A percentile compares a stretch with the other conserved stretches of the same genome.
These are phyloP conservation scores for Eupithecia subumbrata DNA, from an alignment of 2,888 invertebrate genomes.

Conservation along the genomic window DNA sequence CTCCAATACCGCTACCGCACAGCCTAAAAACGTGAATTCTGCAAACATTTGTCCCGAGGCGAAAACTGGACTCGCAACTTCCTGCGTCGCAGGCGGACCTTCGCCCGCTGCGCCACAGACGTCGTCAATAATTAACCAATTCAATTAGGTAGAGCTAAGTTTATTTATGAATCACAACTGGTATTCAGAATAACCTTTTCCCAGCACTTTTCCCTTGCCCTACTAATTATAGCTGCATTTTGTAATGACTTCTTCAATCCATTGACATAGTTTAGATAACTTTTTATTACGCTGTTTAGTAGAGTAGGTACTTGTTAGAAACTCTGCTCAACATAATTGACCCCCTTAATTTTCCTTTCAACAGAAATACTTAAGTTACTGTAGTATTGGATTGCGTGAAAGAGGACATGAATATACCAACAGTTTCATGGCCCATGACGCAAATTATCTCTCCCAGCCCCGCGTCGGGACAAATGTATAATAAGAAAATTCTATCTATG, in stretches of 20 bases:
- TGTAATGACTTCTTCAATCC: constrained; percentile 29
- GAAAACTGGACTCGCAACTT: no score
- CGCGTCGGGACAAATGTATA: no score
- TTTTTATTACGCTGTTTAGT: constrained; percentile 12
- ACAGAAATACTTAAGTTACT: not conserved
- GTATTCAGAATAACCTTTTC: constrained; percentile 4
- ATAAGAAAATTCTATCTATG: no score
- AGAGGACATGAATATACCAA: no score
- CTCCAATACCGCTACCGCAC: no score
- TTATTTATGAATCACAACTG: not conserved
- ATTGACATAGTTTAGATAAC: constrained; percentile 36
- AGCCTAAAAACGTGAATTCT: no score
- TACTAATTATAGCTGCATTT: constrained; percentile 30
- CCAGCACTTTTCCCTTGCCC: constrained; percentile 25
- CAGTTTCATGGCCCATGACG: no score
- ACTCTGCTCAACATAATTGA: not conserved
- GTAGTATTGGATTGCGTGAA: not conserved
- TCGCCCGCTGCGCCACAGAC: no score
- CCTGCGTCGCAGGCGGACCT: no score
- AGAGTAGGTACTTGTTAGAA: not conserved
- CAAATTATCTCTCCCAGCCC: no score
- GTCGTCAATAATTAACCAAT: no score
- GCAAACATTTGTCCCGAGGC: no score
- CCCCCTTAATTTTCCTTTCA: not conserved
- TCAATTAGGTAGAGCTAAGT: not conserved